phyloP scores from a whole-genome alignment of 2,113 vertebrate species.

The Dasypus novemcinctus region DNA sequence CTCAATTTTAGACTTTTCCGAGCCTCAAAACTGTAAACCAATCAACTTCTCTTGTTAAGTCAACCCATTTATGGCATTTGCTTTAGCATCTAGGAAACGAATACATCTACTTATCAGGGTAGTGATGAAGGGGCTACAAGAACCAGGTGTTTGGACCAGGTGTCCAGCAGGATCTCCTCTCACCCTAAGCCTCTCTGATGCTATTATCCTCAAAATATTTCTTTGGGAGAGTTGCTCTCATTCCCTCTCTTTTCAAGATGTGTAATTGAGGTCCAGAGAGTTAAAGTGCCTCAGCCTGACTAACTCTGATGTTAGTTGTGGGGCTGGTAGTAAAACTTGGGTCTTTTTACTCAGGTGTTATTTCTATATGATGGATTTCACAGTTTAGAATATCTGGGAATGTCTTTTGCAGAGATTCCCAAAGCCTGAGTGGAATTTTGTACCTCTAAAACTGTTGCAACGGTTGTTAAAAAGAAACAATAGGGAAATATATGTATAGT shows the following conservation, averaged over 20 bases:
- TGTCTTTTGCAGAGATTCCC: conserved; percentile 69
- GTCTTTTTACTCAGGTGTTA: neutral
- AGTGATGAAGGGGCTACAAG: too few relatives aligned
- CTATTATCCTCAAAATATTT: neutral
- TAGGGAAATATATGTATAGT: neutral
- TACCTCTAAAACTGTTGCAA: neutral
- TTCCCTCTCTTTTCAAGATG: neutral
- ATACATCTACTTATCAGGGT: too few relatives aligned
- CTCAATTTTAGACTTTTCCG: too few relatives aligned
- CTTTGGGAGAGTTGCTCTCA: neutral
- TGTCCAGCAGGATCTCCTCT: neutral
- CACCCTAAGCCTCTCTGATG: neutral
- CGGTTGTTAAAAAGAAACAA: neutral
- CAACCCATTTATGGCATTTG: too few relatives aligned
- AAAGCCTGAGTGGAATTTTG: conserved; percentile 11
- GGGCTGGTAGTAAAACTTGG: conserved; percentile 48
- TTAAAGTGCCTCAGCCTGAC: neutral
- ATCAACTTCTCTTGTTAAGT: too few relatives aligned
- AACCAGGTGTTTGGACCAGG: neutral
- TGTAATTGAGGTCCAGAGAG: neutral
- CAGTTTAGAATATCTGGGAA: conserved; percentile 32
- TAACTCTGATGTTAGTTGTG: neutral
- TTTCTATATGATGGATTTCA: conserved; percentile 48
- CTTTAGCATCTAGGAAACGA: too few relatives aligned
- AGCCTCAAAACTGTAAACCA: too few relatives aligned